Conservation (phyloP, 2,797 vertebrate species). For the Poecilia velifera region DNA sequence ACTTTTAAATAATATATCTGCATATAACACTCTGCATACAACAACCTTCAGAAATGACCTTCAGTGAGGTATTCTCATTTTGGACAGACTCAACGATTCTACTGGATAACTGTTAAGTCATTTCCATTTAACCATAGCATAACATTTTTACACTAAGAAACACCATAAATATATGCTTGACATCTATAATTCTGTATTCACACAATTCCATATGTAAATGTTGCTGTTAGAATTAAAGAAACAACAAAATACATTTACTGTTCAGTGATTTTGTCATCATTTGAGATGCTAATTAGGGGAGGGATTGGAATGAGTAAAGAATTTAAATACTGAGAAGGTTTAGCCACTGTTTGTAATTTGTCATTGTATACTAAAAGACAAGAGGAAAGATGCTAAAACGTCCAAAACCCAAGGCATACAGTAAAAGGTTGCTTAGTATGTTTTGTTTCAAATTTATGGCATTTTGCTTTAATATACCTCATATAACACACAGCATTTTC, state of each 20-base stretch:
- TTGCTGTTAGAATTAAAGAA: background rate
- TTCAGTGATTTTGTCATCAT: background rate
- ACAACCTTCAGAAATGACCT: background rate
- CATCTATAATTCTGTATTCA: background rate
- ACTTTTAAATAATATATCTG: background rate
- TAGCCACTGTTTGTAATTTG: background rate
- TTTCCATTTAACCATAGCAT: background rate
- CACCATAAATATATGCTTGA: background rate
- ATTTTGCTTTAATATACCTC: background rate
- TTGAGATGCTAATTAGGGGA: background rate
- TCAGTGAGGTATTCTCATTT: background rate
- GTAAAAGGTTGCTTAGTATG: background rate
- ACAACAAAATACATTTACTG: background rate
- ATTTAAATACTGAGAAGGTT: background rate
- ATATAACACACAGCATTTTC: background rate
- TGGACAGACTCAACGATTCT: background rate
- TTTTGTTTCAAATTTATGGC: background rate
- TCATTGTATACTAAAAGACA: background rate
- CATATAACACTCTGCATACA: background rate
- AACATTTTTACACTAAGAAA: background rate
- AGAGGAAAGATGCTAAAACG: background rate
- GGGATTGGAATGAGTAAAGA: background rate
- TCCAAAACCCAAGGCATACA: background rate
- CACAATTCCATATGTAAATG: background rate
- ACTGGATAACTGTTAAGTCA: background rate